A percentile compares a stretch with the other conserved stretches of the same genome.
phyloP scores from a whole-genome alignment of 2,113 vertebrate genomes.

The Indri indri region DNA sequence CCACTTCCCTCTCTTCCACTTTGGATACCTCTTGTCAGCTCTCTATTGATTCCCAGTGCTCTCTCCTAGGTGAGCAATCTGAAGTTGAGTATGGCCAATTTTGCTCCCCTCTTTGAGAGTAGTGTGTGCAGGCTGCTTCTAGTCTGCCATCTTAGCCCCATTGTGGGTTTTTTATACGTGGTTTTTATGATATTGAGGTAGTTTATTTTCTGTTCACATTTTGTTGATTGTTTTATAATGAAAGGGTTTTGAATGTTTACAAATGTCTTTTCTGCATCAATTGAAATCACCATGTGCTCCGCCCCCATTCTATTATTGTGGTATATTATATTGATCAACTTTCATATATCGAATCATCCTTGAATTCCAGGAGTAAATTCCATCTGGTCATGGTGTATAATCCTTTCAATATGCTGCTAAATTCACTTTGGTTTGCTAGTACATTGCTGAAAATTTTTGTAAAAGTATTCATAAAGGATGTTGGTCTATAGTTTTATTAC shows the following conservation, averaged over 20 bases:
- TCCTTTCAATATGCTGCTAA: neutral
- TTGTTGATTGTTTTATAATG: neutral
- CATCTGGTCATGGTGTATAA: neutral
- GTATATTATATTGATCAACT: neutral
- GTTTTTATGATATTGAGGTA: neutral
- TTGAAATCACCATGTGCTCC: neutral
- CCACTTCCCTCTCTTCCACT: too few species aligned
- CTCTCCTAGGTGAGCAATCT: too few species aligned
- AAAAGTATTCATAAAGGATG: neutral
- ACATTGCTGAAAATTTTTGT: neutral
- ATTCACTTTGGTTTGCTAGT: neutral
- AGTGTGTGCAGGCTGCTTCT: too few species aligned
- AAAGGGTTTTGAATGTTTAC: neutral
- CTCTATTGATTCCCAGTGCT: too few species aligned
- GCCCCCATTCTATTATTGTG: neutral
- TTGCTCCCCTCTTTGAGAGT: too few species aligned
- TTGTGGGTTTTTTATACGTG: neutral
- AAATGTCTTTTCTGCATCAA: neutral
- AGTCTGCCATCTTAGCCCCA: neutral
- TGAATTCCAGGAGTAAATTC: neutral
- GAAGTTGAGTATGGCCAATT: too few species aligned
- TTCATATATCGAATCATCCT: neutral
- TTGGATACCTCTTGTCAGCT: too few species aligned
- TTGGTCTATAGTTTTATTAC: neutral
- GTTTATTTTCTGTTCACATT: neutral